phyloP scores from a whole-genome alignment of 2,888 invertebrate genomes.

The Drosophila seclusa region DNA sequence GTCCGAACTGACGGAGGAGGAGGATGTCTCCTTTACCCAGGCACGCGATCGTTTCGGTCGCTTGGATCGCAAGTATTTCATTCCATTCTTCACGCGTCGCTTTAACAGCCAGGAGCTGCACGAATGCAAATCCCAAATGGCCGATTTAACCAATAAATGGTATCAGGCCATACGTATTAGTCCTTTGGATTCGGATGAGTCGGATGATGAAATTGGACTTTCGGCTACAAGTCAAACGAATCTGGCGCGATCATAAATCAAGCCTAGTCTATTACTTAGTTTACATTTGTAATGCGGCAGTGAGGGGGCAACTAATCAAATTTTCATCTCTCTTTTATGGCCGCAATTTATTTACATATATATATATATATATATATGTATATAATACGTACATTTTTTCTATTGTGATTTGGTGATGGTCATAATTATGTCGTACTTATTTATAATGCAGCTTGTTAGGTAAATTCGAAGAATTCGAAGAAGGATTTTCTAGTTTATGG shows the following conservation, averaged over 20 bases:
- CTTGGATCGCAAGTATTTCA: constrained; percentile 96
- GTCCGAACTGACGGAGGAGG: constrained; percentile 96
- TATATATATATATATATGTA: not conserved
- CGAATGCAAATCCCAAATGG: constrained; percentile 98
- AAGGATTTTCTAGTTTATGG: not conserved
- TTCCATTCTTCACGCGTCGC: constrained; percentile 97
- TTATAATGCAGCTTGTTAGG: not conserved
- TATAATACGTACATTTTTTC: constrained; percentile 7
- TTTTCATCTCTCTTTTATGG: not conserved
- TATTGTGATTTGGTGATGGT: constrained; percentile 23
- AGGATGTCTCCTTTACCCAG: constrained; percentile 93
- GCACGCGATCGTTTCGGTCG: constrained; percentile 94
- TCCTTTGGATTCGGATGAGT: constrained; percentile 94
- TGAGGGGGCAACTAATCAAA: not conserved
- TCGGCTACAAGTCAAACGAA: constrained; percentile 79
- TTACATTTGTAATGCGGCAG: not conserved
- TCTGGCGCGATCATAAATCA: constrained; percentile 61
- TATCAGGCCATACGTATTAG: constrained; percentile 97
- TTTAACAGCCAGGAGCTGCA: constrained; percentile 98
- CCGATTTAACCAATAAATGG: constrained; percentile 98
- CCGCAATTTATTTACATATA: not conserved
- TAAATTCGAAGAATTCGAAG: not conserved
- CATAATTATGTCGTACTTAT: not conserved
- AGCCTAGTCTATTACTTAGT: not conserved
- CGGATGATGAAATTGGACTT: constrained; percentile 85